Evolutionary conservation across 2,797 vertebrate species (phyloP).

Genomic region (Pseudomugil tenellus): DNA sequence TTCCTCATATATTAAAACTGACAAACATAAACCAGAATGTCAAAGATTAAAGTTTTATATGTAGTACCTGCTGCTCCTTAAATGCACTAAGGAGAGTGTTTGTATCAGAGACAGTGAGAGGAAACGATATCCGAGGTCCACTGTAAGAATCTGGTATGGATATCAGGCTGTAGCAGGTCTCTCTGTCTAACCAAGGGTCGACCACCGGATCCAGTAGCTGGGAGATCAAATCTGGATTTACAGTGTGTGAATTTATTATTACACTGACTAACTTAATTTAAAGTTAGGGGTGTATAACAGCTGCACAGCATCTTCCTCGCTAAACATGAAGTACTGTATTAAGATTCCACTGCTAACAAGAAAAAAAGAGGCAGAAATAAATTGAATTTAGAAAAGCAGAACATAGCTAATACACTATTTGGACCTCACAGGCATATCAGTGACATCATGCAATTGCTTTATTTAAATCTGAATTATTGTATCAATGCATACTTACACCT

Average conservation of each 20-base stretch:
- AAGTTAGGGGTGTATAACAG: not conserved
- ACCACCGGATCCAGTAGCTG: conserved; percentile 78
- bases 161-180: conserved; percentile 81
- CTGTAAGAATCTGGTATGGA: conserved; percentile 87
- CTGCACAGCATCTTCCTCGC: not conserved
- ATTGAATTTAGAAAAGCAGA: not conserved
- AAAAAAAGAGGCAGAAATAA: not conserved
- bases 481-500: too few species aligned
- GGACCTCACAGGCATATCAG: too few species aligned
- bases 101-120: conserved; percentile 87
- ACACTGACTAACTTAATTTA: not conserved
- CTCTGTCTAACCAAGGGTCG: conserved; percentile 70
- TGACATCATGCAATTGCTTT: too few species aligned
- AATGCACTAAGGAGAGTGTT: conserved; percentile 88
- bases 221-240: conserved; percentile 83
- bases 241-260: not conserved
- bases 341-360: not conserved
- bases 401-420: too few species aligned
- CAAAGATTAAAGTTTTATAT: not conserved
- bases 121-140: conserved; percentile 91
- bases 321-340: not conserved
- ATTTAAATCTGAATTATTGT: too few species aligned
- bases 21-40: not conserved
- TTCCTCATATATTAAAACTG: not conserved
- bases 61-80: conserved; percentile 86